These are phyloP conservation scores for Rhizomys pruinosus DNA, from an alignment of 2,113 vertebrate genomes.

Conservation along the genomic window DNA sequence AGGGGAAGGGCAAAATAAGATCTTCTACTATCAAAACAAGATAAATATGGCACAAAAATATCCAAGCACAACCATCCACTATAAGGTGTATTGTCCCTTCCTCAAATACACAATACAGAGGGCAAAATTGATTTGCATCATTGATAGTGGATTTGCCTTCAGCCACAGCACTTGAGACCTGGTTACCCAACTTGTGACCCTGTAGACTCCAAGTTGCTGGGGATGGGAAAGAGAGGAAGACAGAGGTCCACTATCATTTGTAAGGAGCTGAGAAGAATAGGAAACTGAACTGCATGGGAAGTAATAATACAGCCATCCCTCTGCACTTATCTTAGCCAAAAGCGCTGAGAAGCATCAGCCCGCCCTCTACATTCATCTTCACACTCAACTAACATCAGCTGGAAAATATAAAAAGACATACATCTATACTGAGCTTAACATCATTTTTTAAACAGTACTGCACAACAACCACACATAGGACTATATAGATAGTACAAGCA, in stretches of 20 bases:
- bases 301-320: not conserved
- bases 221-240: not conserved
- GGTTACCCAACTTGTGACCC: not conserved
- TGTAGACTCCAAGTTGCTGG: not conserved
- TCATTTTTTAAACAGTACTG: not conserved
- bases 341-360: not conserved
- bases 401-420: not conserved
- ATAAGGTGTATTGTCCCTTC: not conserved
- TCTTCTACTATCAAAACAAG: not conserved
- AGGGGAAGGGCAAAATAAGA: not conserved
- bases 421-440: not conserved
- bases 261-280: not conserved
- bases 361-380: not conserved
- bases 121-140: too few species aligned
- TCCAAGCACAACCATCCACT: not conserved
- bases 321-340: not conserved
- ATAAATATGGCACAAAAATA: not conserved
- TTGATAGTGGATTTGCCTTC: not conserved
- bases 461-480: too few species aligned
- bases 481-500: too few species aligned
- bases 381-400: not conserved
- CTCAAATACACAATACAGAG: not conserved
- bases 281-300: not conserved
- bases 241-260: not conserved
- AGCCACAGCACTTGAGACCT: not conserved